These are phyloP conservation scores for Apolygus lucorum DNA, from an alignment of 1,140 invertebrate genomes.

Conservation along the genomic window DNA sequence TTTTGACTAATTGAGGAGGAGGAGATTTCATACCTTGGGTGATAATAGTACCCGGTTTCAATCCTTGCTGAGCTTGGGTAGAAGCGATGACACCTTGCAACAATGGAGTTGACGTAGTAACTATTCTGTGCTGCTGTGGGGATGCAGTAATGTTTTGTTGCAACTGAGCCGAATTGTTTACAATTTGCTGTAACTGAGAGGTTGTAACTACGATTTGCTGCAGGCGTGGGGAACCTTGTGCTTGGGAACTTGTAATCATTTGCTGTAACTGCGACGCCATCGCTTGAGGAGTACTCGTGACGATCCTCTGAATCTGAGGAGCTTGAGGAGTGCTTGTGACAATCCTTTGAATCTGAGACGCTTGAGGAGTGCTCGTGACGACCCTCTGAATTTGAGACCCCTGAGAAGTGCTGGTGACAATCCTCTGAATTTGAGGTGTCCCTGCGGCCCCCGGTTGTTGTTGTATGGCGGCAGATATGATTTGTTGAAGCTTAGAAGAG, in stretches of 20 bases:
- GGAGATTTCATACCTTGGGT: too few relatives aligned
- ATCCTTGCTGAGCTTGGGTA: neutral
- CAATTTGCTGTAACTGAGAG: neutral
- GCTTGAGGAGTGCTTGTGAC: too few relatives aligned
- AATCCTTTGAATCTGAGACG: too few relatives aligned
- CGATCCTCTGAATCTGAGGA: neutral
- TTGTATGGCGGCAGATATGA: neutral
- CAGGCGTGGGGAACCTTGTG: neutral
- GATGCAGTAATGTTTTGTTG: neutral
- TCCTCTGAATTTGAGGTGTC: neutral
- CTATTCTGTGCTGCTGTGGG: neutral
- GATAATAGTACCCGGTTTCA: neutral
- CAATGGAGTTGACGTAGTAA: neutral
- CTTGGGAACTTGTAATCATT: neutral
- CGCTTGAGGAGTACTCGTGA: neutral
- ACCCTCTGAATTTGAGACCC: too few relatives aligned
- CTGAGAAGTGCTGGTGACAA: neutral
- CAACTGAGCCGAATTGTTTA: neutral
- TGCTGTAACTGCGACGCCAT: neutral
- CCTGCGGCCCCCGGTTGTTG: neutral
- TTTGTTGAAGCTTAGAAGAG: slow-evolving; percentile 7
- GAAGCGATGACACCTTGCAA: neutral
- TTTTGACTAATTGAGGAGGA: neutral
- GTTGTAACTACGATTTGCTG: neutral
- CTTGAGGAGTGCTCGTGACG: too few relatives aligned